phyloP scores from a whole-genome alignment of 2,113 vertebrate genomes.

The Ammodytes marinus region DNA sequence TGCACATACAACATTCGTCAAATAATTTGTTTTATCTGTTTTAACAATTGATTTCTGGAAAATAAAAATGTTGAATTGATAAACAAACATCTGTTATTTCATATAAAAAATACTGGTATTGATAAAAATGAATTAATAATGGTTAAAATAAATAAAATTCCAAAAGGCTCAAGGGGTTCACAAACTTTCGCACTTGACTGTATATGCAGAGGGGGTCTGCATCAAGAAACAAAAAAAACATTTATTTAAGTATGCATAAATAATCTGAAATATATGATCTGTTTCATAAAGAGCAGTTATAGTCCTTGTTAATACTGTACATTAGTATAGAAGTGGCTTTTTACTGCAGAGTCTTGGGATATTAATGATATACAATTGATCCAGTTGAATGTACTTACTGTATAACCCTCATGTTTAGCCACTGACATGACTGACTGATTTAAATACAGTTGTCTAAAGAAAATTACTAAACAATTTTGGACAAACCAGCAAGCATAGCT shows the following conservation, averaged over 20 bases:
- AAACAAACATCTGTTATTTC: too few relatives aligned
- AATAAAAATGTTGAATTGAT: too few relatives aligned
- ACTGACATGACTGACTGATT: constrained; percentile 8
- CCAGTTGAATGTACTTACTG: not conserved
- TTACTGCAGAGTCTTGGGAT: not conserved
- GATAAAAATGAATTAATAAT: too few relatives aligned
- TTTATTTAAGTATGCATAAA: not conserved
- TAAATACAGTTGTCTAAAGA: constrained; percentile 22
- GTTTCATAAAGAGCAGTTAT: not conserved
- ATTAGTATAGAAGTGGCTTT: not conserved
- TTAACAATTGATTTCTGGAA: too few relatives aligned
- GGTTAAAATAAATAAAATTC: too few relatives aligned
- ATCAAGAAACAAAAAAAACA: constrained; percentile 11
- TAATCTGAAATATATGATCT: not conserved
- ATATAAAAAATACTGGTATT: too few relatives aligned
- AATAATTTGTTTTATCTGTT: too few relatives aligned
- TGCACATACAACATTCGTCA: too few relatives aligned
- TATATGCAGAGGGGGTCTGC: not conserved
- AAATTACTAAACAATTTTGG: constrained; percentile 23
- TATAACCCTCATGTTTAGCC: too few relatives aligned
- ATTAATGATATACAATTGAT: not conserved
- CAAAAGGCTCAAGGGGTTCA: too few relatives aligned
- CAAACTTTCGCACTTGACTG: too few relatives aligned
- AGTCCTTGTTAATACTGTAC: not conserved
- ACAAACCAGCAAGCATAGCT: constrained; percentile 16